A percentile compares a stretch with the other conserved stretches of the same genome.
Evolutionary conservation across 2,888 invertebrate genomes (phyloP).

Genomic region (Lasioglossum oenotherae): DNA sequence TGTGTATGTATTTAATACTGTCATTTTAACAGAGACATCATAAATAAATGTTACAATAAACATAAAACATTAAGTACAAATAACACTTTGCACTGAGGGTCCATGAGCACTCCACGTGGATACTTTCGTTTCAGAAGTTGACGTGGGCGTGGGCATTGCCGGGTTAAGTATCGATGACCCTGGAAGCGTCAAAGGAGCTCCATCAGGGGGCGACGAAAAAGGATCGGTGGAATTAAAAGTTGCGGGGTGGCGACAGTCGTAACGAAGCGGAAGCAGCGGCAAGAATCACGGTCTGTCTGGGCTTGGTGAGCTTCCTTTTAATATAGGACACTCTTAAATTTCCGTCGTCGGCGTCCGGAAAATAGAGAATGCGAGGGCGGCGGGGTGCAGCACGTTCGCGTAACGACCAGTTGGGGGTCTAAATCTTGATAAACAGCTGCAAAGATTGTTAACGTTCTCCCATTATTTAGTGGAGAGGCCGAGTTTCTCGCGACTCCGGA

Average conservation of each 20-base stretch:
- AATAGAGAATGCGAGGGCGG: conserved; percentile 12
- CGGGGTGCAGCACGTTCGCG: conserved; percentile 14
- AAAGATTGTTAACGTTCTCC: conserved; percentile 70
- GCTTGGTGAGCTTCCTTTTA: conserved; percentile 39
- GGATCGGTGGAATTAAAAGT: conserved; percentile 55
- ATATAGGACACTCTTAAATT: conserved; percentile 57
- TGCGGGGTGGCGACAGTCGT: conserved; percentile 43
- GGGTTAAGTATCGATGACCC: not conserved
- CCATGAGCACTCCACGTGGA: too few relatives aligned
- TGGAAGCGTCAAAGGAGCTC: not conserved
- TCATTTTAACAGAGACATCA: too few relatives aligned
- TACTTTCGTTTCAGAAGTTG: too few relatives aligned
- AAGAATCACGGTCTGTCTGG: conserved; percentile 48
- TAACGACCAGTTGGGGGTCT: conserved; percentile 57
- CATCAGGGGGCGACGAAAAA: not conserved
- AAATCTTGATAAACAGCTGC: conserved; percentile 73
- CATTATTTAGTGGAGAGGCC: conserved; percentile 64
- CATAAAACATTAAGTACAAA: too few relatives aligned
- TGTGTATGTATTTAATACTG: too few relatives aligned
- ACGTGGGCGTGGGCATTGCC: too few relatives aligned
- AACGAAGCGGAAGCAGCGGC: conserved; percentile 45
- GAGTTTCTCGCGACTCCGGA: conserved; percentile 35
- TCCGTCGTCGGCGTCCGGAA: conserved; percentile 21
- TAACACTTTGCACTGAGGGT: too few relatives aligned
- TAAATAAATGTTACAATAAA: too few relatives aligned